These are phyloP conservation scores for Hylia prasina DNA, from an alignment of 2,113 vertebrate genomes.

Conservation along the genomic window DNA sequence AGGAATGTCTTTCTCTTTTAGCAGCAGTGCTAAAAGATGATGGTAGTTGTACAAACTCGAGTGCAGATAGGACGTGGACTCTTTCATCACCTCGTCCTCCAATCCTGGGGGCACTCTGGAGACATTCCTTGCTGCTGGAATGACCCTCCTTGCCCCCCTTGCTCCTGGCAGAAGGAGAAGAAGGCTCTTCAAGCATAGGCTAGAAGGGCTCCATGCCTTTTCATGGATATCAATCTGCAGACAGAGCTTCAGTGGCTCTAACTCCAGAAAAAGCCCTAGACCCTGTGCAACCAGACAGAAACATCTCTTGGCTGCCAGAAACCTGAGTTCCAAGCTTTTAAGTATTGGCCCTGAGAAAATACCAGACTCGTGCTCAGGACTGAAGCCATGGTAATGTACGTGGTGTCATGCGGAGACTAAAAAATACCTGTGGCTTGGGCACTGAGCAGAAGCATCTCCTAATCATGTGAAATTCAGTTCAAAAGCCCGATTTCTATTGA, in stretches of 20 bases:
- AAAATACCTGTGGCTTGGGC: neutral
- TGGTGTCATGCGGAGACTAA: neutral
- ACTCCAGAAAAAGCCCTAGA: neutral
- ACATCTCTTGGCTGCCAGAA: neutral
- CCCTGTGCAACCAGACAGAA: neutral
- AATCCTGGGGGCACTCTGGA: neutral
- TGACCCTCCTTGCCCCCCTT: neutral
- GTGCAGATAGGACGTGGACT: neutral
- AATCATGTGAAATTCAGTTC: neutral
- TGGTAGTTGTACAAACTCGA: neutral
- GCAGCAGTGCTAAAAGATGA: neutral
- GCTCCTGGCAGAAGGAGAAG: neutral
- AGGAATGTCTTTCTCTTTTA: neutral
- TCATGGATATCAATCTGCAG: neutral
- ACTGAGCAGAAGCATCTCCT: neutral
- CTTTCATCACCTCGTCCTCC: slow-evolving; percentile 6
- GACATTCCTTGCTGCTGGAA: neutral
- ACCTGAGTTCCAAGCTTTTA: neutral
- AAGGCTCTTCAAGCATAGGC: neutral
- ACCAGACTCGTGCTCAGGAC: neutral
- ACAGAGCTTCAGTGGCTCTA: neutral
- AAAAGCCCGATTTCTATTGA: neutral
- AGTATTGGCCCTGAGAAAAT: neutral
- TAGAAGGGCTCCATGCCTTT: neutral
- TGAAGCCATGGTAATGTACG: accelerated